Percentiles rank a stretch among this genome's conserved stretches.
Evolutionary conservation across 2,888 invertebrate species (phyloP).

Genomic region (Protophormia terraenovae): DNA sequence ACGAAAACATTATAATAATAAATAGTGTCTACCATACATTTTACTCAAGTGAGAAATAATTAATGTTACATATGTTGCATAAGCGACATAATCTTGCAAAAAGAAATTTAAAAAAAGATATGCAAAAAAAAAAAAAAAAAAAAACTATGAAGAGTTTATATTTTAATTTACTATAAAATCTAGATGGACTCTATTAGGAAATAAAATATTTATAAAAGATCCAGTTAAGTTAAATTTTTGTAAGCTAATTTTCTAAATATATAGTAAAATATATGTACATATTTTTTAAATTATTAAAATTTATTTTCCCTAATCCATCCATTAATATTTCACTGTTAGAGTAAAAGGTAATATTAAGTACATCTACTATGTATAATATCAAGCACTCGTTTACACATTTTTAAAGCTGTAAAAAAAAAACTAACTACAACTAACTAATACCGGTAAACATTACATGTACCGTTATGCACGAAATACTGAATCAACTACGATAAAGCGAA

Average conservation of each 20-base stretch:
- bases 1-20: constrained; percentile 36
- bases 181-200: no score
- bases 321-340: background rate
- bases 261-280: no score
- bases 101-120: background rate
- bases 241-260: no score
- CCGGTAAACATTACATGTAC: constrained; percentile 6
- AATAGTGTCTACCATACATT: constrained; percentile 41
- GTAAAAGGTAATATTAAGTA: constrained; percentile 28
- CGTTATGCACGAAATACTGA: background rate
- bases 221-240: no score
- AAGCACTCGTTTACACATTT: constrained; percentile 11
- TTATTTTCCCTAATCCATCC: background rate
- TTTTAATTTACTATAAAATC: background rate
- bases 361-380: background rate
- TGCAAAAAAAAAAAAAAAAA: background rate
- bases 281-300: no score
- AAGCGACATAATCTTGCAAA: constrained; percentile 19
- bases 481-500: background rate
- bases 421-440: constrained; percentile 25
- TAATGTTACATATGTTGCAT: constrained; percentile 61
- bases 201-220: no score
- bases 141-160: background rate
- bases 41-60: constrained; percentile 58
- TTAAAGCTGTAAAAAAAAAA: constrained; percentile 15